Percentiles rank a stretch among this genome's conserved stretches.
phyloP scores from a whole-genome alignment of 2,888 invertebrate species.

The Meghimatium bilineatum region DNA sequence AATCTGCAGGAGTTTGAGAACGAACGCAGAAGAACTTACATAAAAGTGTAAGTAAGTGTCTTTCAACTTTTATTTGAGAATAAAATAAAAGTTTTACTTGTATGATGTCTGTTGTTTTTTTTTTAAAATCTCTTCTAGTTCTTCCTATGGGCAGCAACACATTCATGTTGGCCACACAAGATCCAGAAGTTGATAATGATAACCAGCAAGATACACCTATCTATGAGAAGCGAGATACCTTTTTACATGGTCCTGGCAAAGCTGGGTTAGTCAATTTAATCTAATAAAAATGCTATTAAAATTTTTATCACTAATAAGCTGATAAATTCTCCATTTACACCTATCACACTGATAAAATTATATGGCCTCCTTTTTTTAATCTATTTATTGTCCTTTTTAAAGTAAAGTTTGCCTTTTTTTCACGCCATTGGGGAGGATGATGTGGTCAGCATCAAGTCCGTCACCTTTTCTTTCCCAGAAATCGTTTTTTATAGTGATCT shows the following conservation, averaged over 20 bases:
- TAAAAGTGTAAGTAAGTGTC: too few species aligned
- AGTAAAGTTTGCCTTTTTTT: too few species aligned
- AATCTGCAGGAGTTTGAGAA: too few species aligned
- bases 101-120: background rate
- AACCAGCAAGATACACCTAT: conserved; percentile 79
- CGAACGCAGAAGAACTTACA: background rate
- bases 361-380: too few species aligned
- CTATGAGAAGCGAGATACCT: conserved; percentile 94
- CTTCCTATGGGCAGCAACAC: conserved; percentile 88
- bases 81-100: too few species aligned
- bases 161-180: conserved; percentile 90
- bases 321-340: background rate
- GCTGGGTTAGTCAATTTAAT: conserved; percentile 78
- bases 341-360: too few species aligned
- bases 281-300: background rate
- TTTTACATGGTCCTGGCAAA: conserved; percentile 89
- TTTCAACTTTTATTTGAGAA: too few species aligned
- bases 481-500: too few species aligned
- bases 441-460: too few species aligned
- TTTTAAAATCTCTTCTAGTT: conserved; percentile 63
- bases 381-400: too few species aligned
- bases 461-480: too few species aligned
- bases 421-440: too few species aligned
- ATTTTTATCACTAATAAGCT: background rate
- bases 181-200: conserved; percentile 81